Conservation (phyloP, 2,797 vertebrate species). For the Sebastes itinus region DNA sequence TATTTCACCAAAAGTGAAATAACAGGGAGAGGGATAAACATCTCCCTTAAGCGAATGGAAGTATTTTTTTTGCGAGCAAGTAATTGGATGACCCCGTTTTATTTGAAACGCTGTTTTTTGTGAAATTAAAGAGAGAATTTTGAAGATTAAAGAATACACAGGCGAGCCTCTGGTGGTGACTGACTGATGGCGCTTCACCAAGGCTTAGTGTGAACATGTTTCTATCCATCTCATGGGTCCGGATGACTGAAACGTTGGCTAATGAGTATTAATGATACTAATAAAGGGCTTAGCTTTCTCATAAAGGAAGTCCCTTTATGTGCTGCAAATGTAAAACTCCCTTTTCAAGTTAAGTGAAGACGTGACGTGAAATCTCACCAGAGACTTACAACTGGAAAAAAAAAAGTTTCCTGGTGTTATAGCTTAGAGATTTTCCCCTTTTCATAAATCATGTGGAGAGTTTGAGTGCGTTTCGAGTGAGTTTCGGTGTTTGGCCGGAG, state of each 20-base stretch:
- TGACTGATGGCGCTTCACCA: constrained; percentile 29
- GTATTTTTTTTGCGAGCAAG: constrained; percentile 24
- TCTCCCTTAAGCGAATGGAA: constrained; percentile 34
- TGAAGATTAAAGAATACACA: constrained; percentile 38
- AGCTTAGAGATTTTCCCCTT: constrained; percentile 16
- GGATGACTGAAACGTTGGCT: constrained; percentile 52
- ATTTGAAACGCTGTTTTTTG: constrained; percentile 25
- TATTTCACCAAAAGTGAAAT: constrained; percentile 43
- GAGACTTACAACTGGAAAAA: neutral
- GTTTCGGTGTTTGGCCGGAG: constrained; percentile 23
- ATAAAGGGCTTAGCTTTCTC: constrained; percentile 34
- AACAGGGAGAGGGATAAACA: constrained; percentile 28
- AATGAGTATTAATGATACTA: constrained; percentile 52
- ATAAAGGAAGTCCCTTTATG: constrained; percentile 18
- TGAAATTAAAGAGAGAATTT: constrained; percentile 39
- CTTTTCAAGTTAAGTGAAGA: neutral
- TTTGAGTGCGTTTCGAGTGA: constrained; percentile 44
- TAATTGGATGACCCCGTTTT: constrained; percentile 58
- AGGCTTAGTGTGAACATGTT: constrained; percentile 38
- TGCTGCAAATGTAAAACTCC: neutral
- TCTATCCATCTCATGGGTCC: constrained; percentile 45
- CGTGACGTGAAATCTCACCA: neutral
- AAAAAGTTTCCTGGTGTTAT: neutral
- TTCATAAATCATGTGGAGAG: constrained; percentile 35
- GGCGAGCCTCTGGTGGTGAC: constrained; percentile 19